These are phyloP conservation scores for Scelioninae gen. 2 DNA, from an alignment of 2,888 invertebrate genomes.

Conservation along the genomic window DNA sequence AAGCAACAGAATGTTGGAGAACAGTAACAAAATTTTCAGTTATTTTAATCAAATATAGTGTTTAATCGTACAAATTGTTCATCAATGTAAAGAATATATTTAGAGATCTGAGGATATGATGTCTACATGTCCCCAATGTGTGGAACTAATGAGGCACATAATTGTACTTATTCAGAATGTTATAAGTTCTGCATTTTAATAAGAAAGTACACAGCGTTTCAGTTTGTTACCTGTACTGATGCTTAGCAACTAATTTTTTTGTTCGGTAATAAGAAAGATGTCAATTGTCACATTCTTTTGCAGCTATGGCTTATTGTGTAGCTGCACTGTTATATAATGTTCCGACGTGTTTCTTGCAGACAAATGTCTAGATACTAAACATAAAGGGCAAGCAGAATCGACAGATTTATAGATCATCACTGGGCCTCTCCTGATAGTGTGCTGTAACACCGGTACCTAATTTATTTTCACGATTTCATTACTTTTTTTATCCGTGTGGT, in stretches of 20 bases:
- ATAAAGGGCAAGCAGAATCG: conserved; percentile 75
- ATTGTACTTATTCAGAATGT: neutral
- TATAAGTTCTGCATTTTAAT: neutral
- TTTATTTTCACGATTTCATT: conserved; percentile 71
- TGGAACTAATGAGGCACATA: too few relatives aligned
- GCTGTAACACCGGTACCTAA: conserved; percentile 74
- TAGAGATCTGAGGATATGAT: too few relatives aligned
- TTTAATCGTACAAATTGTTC: too few relatives aligned
- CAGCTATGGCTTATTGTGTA: conserved; percentile 16
- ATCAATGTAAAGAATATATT: too few relatives aligned
- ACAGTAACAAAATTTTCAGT: too few relatives aligned
- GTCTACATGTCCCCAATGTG: too few relatives aligned
- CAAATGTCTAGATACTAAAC: conserved; percentile 74
- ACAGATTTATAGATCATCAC: conserved; percentile 74
- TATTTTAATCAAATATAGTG: too few relatives aligned
- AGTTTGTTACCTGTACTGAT: neutral
- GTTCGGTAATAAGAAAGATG: conserved; percentile 16
- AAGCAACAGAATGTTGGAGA: too few relatives aligned
- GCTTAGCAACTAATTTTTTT: conserved; percentile 33
- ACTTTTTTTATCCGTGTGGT: conserved; percentile 61
- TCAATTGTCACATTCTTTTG: conserved; percentile 36
- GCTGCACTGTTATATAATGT: conserved; percentile 47
- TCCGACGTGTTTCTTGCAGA: conserved; percentile 73
- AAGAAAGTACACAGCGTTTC: conserved; percentile 1
- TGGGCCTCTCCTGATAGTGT: conserved; percentile 72